Evolutionary conservation across 2,888 invertebrate genomes (phyloP), one percentile per base, ranked within the genome.

Genomic region (Catocala fraxini): DNA sequence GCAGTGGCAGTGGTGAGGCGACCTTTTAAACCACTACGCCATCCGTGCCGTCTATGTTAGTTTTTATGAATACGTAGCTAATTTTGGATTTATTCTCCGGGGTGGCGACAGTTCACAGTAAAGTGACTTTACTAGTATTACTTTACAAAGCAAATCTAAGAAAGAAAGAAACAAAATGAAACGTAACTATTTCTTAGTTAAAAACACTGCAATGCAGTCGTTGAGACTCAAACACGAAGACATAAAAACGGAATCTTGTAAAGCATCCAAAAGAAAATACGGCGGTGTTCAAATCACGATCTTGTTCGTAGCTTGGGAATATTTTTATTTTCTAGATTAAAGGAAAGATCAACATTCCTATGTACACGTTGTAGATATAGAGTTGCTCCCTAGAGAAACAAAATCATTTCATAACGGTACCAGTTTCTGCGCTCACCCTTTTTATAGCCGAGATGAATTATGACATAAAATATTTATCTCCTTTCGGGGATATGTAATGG

Each of bases 391-490:
- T 70, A 79, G 79, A 71, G 76, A 77, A 77, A 82, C 85, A 80
- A 86, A 90, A 89, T 87, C 85, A 88, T 90, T 85, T 80, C 83
- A 77, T 75, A 83, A 80, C 79, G 83, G 80, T 73, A 76, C 77
- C 79, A 80, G 79, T 80, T 85, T 86, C 83, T 86, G 79, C 83
- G 83, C 82, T 83, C 88, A 86, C 88, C 88, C 87, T 90, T 90
- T 91, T 90, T 91, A 89, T 89, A 83, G 89, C 86, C 72, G 78
- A 77, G 87, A 86, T 90, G 89, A 91, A 91, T 91, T 91, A 90
- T 89, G 89, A 87, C 86, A 90, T 91, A 90, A 91, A 91, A 91
- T 91, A 90, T 91, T 90, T 90, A 90, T 90, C 87, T 88, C 85
- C 85, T 87, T 89, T 87, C 79, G 81, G 87, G 87, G 83, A 88